Evolutionary conservation across 2,113 vertebrate genomes (phyloP), one percentile per base, ranked within the genome.

Genomic region (Lepisosteus oculatus): DNA sequence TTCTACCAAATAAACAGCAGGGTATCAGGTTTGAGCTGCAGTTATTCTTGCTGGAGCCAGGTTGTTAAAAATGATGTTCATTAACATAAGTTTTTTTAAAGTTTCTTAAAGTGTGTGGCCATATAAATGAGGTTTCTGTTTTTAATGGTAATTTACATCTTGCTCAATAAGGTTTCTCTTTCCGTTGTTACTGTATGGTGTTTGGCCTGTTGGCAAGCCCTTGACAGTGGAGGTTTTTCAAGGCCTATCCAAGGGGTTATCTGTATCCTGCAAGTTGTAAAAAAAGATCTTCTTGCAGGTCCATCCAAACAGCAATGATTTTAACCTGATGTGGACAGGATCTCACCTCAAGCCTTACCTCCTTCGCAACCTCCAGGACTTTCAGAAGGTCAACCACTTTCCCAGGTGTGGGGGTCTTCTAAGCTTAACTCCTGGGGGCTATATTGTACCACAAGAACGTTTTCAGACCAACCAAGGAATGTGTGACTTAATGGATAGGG

Each of bases 281-380:
- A 29, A 61, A 42, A 54, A 59, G 68, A 4, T 45, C 17, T 59
- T 2, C 72, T 44, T 78, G 55, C 74, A 99, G 97, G 95, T 95
- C 76, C 94, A 98, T 73, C 91, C 94, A 17, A 97, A 93, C 75
- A 98, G 95, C 81, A 96, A 86, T 0, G 92, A 97, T 81, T 98
- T 98, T 76, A 99, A 98, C 80, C 91, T 99, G n/a, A 97, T 99
- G 96, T 99, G 97, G 97, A 97, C 95, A 3, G 96, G 97, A 70
- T 95, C 95, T 70, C 96, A 99, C 85, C 87, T 98, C 81, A 99
- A 99, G 85, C 94, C 96, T 76, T 94, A 95, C 70, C 76, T 95
- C 76, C 88, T 99, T 65, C 93, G 94, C 66, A 92, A 89, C 76
- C 93, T 99, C 67, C 91, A 95, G 81, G 94, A 96, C 87, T 95